Conservation (phyloP, 1,140 invertebrate species). For the Hyles euphorbiae region DNA sequence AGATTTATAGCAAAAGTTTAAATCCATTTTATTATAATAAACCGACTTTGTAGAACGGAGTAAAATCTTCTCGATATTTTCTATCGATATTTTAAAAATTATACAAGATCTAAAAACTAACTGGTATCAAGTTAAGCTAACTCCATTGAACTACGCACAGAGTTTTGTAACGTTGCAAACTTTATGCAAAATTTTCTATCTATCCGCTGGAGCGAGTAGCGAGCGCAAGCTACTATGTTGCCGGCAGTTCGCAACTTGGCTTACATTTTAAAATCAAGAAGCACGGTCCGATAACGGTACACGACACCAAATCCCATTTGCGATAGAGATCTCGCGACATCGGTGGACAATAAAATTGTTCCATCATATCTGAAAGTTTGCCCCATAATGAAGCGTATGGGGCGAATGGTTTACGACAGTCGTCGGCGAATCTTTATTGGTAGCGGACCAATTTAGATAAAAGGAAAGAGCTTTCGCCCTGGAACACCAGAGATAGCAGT, state of each 20-base stretch:
- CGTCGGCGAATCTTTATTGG: constrained; percentile 73
- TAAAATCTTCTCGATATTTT: too few relatives aligned
- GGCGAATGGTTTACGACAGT: constrained; percentile 72
- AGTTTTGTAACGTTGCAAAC: constrained; percentile 14
- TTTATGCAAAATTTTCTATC: constrained; percentile 21
- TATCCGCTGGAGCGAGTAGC: constrained; percentile 6
- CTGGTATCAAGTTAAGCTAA: constrained; percentile 3
- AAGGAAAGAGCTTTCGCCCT: constrained; percentile 72
- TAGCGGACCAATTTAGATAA: constrained; percentile 75
- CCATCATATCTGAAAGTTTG: constrained; percentile 75
- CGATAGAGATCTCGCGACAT: constrained; percentile 71
- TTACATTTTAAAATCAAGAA: constrained; percentile 30
- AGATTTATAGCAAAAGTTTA: too few relatives aligned
- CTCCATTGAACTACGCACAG: constrained; percentile 4
- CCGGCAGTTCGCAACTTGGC: constrained; percentile 24
- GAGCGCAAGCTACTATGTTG: constrained; percentile 20
- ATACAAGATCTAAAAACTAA: constrained; percentile 2
- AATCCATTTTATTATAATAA: too few relatives aligned
- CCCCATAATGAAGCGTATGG: constrained; percentile 75
- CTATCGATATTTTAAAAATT: background rate
- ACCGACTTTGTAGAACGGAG: too few relatives aligned
- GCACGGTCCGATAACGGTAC: constrained; percentile 24
- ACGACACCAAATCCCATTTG: constrained; percentile 59
- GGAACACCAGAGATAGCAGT: constrained; percentile 71
- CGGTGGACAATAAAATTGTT: constrained; percentile 73